Base-by-base conservation (phyloP, 2,888 invertebrate species). In the Psylliodes chrysocephalus region DNA sequence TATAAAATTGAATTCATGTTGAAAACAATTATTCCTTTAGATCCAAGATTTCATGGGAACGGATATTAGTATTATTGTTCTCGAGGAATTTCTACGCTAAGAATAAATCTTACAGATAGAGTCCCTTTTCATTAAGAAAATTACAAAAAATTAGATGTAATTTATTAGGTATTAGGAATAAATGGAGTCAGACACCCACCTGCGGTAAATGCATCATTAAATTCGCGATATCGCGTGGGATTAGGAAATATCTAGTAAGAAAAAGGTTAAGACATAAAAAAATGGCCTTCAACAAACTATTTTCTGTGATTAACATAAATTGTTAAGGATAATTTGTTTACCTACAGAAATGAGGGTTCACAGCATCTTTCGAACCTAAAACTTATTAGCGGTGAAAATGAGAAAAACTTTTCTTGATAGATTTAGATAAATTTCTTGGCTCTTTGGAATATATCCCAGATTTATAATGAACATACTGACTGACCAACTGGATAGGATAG, bases 21-120 rank as follows among this genome's bases (percentile, higher is more conserved):
- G 7, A 14, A 17, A 10, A 44, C 19, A 17, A 44, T 14, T 12
- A 15, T 44, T 44, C n/a, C n/a, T 14, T 17, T 8, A 44, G 44
- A 44, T 19, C n/a, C 8, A 44, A 44, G 44, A 44, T 18, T 18
- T 19, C n/a, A 44, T 44, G 44, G 44, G 44, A 44, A 44, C 17
- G 44, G 44, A 44, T 33, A 33, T n/a, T 33, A n/a, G n/a, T 22
- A 22, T 22, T n/a, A 33, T 33, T 33, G 33, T 33, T 7, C n/a
- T 33, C 33, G 7, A 10, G 4, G 2, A 33, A n/a, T 2, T 33
- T n/a, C 8, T 8, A 10, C 10, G 33, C 8, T 4, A 33, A 33
- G 33, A 33, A 10, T 1, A 33, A 33, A 33, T 33, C 33, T n/a
- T n/a, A 33, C 33, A 10, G n/a, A n/a, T n/a, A n/a, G n/a, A n/a